Base-by-base conservation (phyloP, 2,888 invertebrate species). In the Ashinkailepas kermadecensis region DNA sequence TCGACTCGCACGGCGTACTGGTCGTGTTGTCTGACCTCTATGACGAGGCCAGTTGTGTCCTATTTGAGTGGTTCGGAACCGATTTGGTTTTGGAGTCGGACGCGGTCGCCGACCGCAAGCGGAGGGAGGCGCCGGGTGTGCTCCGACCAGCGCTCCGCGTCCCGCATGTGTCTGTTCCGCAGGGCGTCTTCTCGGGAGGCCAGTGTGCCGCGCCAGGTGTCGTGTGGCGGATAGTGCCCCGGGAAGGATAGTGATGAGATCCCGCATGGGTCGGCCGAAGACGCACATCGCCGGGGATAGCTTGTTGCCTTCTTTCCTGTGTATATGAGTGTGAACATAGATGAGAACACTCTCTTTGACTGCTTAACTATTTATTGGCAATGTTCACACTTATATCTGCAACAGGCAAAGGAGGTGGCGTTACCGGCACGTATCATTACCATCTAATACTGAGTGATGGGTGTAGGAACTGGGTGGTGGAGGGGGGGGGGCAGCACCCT, bases 211-310 rank as follows among this genome's bases (percentile, higher is more conserved):
- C 67, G 79, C 67, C 81, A 79, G 2, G 81, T 81, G 62, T 54
- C 54, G 57, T 81, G 79, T 64, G 81, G 81, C 21, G 78, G 78
- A 39, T 81, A 81, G 81, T 79, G 62, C 25, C 67, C 81, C n/a
- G 78, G 78, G 67, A 25, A 54, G 67, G 39, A 82, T 67, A 23
- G 81, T 80, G 64, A 82, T 82, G 81, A 82, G 81, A 74, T 82
- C 81, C 21, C 62, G 78, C 2, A 39, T 39, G 39, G 39, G 39
- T 39, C 39, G 39, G 39, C 39, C 39, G 39, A 39, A 39, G 39
- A 82, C 74, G 57, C 82, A 82, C 78, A 70, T 80, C 18, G 82
- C 80, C 15, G 82, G 81, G 54, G 80, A 82, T 12, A 65, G 54
- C 21, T 80, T 58, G 57, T 79, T 82, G 62, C 81, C 81, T 39